Conservation (phyloP, 2,888 invertebrate species). For the Endotricha flammealis region DNA sequence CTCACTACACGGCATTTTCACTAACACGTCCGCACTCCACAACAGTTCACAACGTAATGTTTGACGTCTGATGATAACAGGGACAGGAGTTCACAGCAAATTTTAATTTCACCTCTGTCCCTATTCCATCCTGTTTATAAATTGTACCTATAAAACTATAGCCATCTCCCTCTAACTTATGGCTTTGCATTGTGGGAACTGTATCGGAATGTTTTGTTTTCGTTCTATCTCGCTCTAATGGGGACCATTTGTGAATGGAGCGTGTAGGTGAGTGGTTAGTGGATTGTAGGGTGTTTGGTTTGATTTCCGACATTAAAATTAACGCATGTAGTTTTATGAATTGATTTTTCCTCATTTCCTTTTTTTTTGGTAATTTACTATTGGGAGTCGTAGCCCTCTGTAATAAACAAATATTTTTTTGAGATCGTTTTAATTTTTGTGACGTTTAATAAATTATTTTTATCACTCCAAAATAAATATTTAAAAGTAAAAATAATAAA, state of each 20-base stretch:
- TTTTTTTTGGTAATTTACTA: too few species aligned
- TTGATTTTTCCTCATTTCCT: too few species aligned
- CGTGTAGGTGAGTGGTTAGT: constrained; percentile 33
- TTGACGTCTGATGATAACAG: constrained; percentile 41
- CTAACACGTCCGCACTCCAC: constrained; percentile 29
- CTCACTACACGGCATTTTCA: constrained; percentile 80
- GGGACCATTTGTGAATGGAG: constrained; percentile 61
- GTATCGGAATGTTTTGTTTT: constrained; percentile 77
- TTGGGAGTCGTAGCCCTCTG: too few species aligned
- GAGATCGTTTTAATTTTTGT: too few species aligned
- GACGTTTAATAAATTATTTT: too few species aligned
- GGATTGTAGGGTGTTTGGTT: constrained; percentile 30
- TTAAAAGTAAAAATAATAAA: too few species aligned
- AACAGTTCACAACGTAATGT: constrained; percentile 32
- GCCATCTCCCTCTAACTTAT: constrained; percentile 37
- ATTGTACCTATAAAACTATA: constrained; percentile 28
- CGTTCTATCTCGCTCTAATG: constrained; percentile 59
- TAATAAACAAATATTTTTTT: too few species aligned
- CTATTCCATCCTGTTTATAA: constrained; percentile 46
- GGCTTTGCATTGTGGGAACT: constrained; percentile 57
- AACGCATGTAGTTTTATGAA: too few species aligned
- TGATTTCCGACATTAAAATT: constrained; percentile 34
- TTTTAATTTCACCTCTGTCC: constrained; percentile 60
- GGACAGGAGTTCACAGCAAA: constrained; percentile 48
- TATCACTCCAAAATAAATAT: too few species aligned